Percentiles rank a stretch among this genome's conserved stretches.
These are phyloP conservation scores for Sepioteuthis lessoniana DNA, from an alignment of 2,888 invertebrate species.

Conservation along the genomic window DNA sequence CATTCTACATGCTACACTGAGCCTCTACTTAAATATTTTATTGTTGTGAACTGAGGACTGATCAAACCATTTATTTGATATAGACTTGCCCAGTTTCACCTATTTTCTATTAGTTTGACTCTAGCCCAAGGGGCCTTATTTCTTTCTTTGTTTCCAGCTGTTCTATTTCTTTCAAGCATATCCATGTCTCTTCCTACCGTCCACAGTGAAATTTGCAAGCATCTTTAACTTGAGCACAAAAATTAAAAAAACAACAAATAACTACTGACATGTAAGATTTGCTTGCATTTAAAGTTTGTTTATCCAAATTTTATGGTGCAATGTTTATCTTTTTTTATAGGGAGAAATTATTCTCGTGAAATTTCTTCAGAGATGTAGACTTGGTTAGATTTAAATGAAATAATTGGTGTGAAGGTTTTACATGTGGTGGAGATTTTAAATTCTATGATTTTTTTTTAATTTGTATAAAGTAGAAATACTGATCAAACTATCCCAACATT, in stretches of 20 bases:
- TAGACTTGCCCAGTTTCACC: not conserved
- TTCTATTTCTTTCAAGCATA: not conserved
- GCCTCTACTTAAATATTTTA: not conserved
- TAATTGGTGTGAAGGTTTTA: not conserved
- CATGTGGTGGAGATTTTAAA: not conserved
- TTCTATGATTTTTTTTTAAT: not conserved
- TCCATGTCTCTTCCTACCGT: constrained; percentile 14
- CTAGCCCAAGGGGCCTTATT: constrained; percentile 1
- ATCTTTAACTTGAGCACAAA: not conserved
- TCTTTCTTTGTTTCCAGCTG: not conserved
- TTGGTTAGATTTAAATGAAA: not conserved
- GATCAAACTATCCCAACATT: not conserved
- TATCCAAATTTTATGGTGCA: constrained; percentile 6
- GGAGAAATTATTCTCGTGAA: not conserved
- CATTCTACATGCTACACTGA: not conserved
- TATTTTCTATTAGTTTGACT: constrained; percentile 2
- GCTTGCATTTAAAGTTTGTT: constrained; percentile 15
- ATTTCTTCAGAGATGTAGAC: not conserved
- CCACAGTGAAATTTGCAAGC: constrained; percentile 6
- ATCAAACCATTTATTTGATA: constrained; percentile 1
- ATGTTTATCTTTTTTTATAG: not conserved
- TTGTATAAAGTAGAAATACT: not conserved
- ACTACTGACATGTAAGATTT: not conserved
- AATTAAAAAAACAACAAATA: not conserved
- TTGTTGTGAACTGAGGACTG: not conserved